Evolutionary conservation across 2,888 invertebrate genomes (phyloP).

Genomic region (Andrena camellia): DNA sequence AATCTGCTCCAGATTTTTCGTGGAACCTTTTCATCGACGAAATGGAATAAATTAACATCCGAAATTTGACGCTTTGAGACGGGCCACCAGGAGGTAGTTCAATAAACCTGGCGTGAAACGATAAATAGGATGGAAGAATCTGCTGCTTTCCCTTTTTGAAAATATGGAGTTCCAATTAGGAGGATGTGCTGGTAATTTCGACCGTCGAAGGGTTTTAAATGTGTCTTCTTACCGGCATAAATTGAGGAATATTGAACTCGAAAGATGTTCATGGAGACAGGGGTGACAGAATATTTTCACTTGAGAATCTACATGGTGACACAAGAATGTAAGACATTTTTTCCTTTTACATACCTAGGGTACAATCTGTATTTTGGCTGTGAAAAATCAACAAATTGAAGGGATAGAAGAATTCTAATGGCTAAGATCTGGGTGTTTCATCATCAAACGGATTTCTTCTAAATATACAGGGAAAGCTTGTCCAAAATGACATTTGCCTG

Average conservation of each 20-base stretch:
- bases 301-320: too few species aligned
- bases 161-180: background rate
- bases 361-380: too few species aligned
- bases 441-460: background rate
- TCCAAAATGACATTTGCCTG: background rate
- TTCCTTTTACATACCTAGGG: too few species aligned
- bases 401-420: background rate
- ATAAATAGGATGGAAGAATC: constrained; percentile 29
- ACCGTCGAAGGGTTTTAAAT: too few species aligned
- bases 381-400: background rate
- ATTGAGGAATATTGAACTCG: too few species aligned
- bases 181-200: background rate
- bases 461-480: background rate
- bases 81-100: constrained; percentile 13
- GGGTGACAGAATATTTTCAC: too few species aligned
- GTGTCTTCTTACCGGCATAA: too few species aligned
- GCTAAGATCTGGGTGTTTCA: background rate
- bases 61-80: constrained; percentile 26
- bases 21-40: constrained; percentile 28
- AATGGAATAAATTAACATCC: constrained; percentile 49
- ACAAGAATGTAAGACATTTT: too few species aligned
- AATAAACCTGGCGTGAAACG: constrained; percentile 12
- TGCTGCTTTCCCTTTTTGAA: background rate
- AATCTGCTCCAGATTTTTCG: constrained; percentile 31
- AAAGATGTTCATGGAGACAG: too few species aligned